phyloP scores from a whole-genome alignment of 2,797 vertebrate genomes.

The Urophycis tenuis region DNA sequence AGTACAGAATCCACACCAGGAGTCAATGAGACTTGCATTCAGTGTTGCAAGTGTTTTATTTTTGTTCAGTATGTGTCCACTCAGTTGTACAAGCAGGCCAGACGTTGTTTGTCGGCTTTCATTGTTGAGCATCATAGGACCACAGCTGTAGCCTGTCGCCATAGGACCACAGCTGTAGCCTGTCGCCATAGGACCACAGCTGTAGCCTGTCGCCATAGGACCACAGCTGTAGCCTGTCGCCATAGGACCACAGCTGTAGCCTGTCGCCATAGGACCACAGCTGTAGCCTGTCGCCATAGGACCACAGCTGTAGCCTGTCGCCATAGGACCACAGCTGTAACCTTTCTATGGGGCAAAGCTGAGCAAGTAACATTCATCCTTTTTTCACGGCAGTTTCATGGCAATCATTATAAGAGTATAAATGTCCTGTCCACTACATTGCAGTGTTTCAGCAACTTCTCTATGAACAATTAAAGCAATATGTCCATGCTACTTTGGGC shows the following conservation, averaged over 20 bases:
- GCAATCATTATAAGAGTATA: not conserved
- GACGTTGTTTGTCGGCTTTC: not conserved
- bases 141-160: too few relatives aligned
- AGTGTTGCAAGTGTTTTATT: not conserved
- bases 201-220: not conserved
- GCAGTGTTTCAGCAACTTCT: not conserved
- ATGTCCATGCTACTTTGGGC: slow-evolving; percentile 4
- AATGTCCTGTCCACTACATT: not conserved
- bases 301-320: not conserved
- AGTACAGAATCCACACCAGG: not conserved
- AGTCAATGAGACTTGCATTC: not conserved
- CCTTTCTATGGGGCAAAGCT: not conserved
- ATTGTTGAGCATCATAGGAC: not conserved
- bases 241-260: not conserved
- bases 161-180: not conserved
- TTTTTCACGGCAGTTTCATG: not conserved
- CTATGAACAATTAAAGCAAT: not conserved
- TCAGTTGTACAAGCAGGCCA: not conserved
- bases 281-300: not conserved
- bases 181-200: not conserved
- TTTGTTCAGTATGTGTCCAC: not conserved
- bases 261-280: not conserved
- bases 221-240: not conserved
- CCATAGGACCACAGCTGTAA: not conserved
- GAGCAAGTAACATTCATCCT: not conserved